Evolutionary conservation across 2,113 vertebrate species (phyloP).

Genomic region (Chionodraco myersi): DNA sequence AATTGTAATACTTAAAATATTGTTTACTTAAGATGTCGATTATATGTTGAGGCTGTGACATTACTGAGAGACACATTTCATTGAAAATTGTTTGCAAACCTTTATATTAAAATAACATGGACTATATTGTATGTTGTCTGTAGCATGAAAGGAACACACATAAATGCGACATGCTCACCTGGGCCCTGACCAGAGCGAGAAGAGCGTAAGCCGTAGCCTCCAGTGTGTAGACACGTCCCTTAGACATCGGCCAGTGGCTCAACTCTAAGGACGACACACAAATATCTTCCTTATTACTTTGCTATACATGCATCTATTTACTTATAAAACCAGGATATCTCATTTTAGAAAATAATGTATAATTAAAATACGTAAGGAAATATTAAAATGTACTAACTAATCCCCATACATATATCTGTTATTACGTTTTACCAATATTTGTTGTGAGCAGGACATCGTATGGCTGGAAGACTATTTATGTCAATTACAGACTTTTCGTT

Average conservation of each 20-base stretch:
- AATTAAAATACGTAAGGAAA: not conserved
- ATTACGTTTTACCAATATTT: not conserved
- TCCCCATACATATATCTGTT: not conserved
- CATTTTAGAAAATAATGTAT: not conserved
- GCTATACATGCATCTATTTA: not conserved
- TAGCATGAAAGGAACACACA: not conserved
- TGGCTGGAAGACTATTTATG: not conserved
- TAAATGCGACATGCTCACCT: constrained; percentile 44
- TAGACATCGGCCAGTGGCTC: constrained; percentile 81
- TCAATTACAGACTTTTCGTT: not conserved
- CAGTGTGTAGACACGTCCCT: constrained; percentile 78
- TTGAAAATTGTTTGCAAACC: too few species aligned
- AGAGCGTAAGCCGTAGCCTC: constrained; percentile 92
- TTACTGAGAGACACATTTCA: too few species aligned
- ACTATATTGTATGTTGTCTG: too few species aligned
- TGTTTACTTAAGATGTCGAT: too few species aligned
- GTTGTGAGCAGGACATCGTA: not conserved
- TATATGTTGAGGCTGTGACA: too few species aligned
- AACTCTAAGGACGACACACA: constrained; percentile 62
- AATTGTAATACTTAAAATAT: too few species aligned
- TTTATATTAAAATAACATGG: too few species aligned
- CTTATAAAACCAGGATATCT: not conserved
- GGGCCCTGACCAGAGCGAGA: constrained; percentile 83
- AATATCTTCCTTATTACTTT: not conserved
- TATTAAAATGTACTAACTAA: not conserved